phyloP scores from a whole-genome alignment of 2,888 invertebrate genomes.

The Trichopoda pennipes region DNA sequence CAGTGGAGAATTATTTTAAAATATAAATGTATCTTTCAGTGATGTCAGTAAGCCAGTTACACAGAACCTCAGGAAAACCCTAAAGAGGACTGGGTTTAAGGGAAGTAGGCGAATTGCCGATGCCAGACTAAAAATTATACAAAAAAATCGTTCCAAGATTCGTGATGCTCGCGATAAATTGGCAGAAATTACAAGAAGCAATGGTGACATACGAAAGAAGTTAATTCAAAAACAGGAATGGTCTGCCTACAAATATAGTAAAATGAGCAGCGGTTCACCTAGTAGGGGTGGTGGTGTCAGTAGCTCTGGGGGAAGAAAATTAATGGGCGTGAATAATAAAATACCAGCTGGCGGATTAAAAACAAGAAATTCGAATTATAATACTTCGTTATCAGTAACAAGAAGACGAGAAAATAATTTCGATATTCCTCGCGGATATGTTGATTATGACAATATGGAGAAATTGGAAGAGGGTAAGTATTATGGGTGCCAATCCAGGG shows the following conservation, averaged over 20 bases:
- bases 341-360: conserved; percentile 60
- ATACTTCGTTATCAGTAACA: conserved; percentile 32
- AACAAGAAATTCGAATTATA: conserved; percentile 66
- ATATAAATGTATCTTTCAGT: conserved; percentile 36
- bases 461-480: conserved; percentile 78
- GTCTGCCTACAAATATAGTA: conserved; percentile 46
- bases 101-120: conserved; percentile 80
- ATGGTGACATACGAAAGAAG: conserved; percentile 88
- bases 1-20: background rate
- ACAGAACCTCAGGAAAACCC: conserved; percentile 67
- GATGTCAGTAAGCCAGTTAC: conserved; percentile 42
- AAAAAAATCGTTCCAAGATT: conserved; percentile 88
- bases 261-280: conserved; percentile 13
- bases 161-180: conserved; percentile 91
- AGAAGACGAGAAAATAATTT: conserved; percentile 70
- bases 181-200: conserved; percentile 87
- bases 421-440: conserved; percentile 77
- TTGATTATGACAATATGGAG: conserved; percentile 80
- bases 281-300: conserved; percentile 21
- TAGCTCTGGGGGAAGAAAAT: conserved; percentile 64
- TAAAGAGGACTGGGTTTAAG: conserved; percentile 70
- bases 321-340: background rate
- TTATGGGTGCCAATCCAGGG: background rate
- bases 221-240: conserved; percentile 83
- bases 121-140: conserved; percentile 89